These are phyloP conservation scores for Clitarchus hookeri DNA, from an alignment of 2,888 invertebrate species.

Conservation along the genomic window DNA sequence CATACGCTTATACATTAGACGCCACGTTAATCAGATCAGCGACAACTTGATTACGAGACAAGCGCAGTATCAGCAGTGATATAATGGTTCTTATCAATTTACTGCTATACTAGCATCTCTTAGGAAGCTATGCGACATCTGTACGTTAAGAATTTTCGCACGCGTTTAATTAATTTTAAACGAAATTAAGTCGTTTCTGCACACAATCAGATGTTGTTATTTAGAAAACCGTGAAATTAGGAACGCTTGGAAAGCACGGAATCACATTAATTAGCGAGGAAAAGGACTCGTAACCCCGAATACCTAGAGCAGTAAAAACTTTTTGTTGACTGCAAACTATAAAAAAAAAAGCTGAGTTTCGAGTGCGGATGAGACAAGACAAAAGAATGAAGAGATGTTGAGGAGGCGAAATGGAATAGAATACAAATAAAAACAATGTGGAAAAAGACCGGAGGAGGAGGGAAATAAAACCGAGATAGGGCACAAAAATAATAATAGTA, in stretches of 20 bases:
- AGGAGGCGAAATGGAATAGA: background rate
- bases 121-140: too few relatives aligned
- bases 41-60: too few relatives aligned
- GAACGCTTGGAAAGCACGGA: background rate
- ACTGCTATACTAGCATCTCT: too few relatives aligned
- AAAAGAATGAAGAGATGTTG: conserved; percentile 7
- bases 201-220: conserved; percentile 7
- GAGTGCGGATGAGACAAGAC: background rate
- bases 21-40: too few relatives aligned
- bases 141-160: too few relatives aligned
- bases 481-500: conserved; percentile 7
- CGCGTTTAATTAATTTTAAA: background rate
- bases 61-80: too few relatives aligned
- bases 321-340: conserved; percentile 8
- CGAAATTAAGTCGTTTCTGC: background rate
- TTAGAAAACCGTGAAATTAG: background rate
- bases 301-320: background rate
- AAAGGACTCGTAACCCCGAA: background rate
- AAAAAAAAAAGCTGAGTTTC: background rate
- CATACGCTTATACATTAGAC: too few relatives aligned
- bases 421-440: background rate
- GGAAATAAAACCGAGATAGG: background rate
- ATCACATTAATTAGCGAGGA: conserved; percentile 2
- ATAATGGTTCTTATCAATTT: too few relatives aligned
- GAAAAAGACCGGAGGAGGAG: background rate